Percentiles rank a stretch among this genome's conserved stretches.
phyloP scores from a whole-genome alignment of 2,113 vertebrate genomes.

The Sarotherodon lohbergeri region DNA sequence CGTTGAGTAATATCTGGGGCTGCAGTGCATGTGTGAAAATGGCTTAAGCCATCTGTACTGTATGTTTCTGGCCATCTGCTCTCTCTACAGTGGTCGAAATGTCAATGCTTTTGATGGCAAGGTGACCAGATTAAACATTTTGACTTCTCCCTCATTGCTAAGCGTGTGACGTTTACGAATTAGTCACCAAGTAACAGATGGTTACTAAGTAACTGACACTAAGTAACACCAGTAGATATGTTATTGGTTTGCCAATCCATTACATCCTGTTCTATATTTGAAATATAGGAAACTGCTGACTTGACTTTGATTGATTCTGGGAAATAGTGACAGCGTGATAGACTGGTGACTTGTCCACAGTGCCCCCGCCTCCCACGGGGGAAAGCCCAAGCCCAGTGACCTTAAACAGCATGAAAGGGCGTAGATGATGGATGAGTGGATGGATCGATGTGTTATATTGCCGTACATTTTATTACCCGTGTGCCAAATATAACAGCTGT shows the following conservation, averaged over 20 bases:
- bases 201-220: background rate
- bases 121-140: conserved; percentile 22
- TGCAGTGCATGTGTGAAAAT: background rate
- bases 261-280: background rate
- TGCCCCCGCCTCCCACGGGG: background rate
- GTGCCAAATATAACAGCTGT: background rate
- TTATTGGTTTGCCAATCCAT: conserved; percentile 1
- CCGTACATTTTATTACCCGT: background rate
- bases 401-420: background rate
- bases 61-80: conserved; percentile 34
- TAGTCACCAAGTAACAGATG: conserved; percentile 19
- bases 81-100: background rate
- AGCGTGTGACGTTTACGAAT: background rate
- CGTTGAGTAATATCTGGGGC: background rate
- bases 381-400: background rate
- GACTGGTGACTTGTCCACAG: background rate
- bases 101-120: background rate
- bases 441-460: background rate
- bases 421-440: background rate
- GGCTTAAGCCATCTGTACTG: background rate
- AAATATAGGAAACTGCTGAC: background rate
- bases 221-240: background rate
- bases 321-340: background rate
- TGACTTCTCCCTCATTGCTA: background rate
- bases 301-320: background rate